Conservation (phyloP, 64 coral and sea anemone species). For the Stichodactyla helianthus region DNA sequence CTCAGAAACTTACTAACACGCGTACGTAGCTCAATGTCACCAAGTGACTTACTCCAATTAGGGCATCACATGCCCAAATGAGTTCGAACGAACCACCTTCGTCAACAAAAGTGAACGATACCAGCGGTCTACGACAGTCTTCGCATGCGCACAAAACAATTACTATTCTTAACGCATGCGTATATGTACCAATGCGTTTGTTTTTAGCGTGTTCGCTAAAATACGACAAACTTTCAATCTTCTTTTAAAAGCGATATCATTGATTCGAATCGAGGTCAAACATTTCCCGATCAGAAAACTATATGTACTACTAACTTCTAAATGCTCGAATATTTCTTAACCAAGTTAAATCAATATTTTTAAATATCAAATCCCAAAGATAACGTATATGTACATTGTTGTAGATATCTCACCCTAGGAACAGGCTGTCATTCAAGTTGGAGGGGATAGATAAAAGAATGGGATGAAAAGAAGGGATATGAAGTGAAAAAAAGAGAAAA, state of each 20-base stretch:
- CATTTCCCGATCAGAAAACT: not conserved
- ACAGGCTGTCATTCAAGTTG: not conserved
- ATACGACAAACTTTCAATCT: not conserved
- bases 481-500: not conserved
- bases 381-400: not conserved
- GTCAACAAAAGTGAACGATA: conserved; percentile 23
- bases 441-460: not conserved
- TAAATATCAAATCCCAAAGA: not conserved
- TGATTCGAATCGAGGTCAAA: not conserved
- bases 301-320: not conserved
- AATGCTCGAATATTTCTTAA: not conserved
- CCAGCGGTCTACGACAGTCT: not conserved
- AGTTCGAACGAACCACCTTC: not conserved
- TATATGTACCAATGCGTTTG: not conserved
- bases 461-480: not conserved
- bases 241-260: not conserved
- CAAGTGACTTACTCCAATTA: conserved; percentile 20
- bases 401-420: not conserved
- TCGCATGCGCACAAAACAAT: not conserved
- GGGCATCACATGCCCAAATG: conserved; percentile 12
- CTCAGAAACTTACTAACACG: conserved; percentile 1
- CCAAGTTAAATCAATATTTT: not conserved
- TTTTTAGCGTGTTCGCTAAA: not conserved
- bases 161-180: not conserved
- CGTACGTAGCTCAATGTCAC: conserved; percentile 2